A percentile compares a stretch with the other conserved stretches of the same genome.
Conservation (phyloP, 2,113 vertebrate genomes). For the Mellivora capensis region DNA sequence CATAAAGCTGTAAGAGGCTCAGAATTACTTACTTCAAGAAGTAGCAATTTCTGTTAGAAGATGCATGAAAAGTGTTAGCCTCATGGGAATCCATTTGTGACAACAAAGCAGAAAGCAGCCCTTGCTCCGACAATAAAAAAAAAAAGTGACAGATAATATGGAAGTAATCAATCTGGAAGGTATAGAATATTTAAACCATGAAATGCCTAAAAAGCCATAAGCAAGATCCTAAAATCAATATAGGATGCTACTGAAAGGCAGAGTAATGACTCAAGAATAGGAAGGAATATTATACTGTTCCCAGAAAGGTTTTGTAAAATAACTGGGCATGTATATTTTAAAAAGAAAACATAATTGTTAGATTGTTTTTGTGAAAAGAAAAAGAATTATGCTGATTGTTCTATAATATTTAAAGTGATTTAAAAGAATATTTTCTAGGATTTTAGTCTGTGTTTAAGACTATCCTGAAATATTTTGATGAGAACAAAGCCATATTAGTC, state of each 20-base stretch:
- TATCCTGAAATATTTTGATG: not conserved
- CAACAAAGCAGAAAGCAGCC: slow-evolving; percentile 67
- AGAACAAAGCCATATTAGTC: not conserved
- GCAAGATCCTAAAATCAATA: slow-evolving; percentile 56
- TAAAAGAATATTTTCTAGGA: slow-evolving; percentile 4
- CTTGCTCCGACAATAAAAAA: slow-evolving; percentile 61
- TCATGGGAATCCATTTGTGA: slow-evolving; percentile 72
- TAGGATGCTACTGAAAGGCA: slow-evolving; percentile 47
- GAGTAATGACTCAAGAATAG: slow-evolving; percentile 18
- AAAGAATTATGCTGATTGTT: not conserved
- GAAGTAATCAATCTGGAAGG: slow-evolving; percentile 73
- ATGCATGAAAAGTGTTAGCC: slow-evolving; percentile 70
- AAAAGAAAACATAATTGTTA: not conserved
- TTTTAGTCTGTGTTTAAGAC: not conserved
- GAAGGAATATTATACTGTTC: not conserved
- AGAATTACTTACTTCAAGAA: slow-evolving; percentile 67
- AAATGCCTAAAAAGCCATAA: slow-evolving; percentile 59
- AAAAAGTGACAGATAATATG: slow-evolving; percentile 67
- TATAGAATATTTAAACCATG: slow-evolving; percentile 67
- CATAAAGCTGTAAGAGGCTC: slow-evolving; percentile 56
- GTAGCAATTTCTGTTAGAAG: slow-evolving; percentile 74
- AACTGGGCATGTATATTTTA: not conserved
- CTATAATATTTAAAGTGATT: not conserved
- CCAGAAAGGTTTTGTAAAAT: not conserved
- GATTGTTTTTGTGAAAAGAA: not conserved